Conservation (phyloP, 2,888 invertebrate genomes). For the Rhopalosiphum nymphaeae region DNA sequence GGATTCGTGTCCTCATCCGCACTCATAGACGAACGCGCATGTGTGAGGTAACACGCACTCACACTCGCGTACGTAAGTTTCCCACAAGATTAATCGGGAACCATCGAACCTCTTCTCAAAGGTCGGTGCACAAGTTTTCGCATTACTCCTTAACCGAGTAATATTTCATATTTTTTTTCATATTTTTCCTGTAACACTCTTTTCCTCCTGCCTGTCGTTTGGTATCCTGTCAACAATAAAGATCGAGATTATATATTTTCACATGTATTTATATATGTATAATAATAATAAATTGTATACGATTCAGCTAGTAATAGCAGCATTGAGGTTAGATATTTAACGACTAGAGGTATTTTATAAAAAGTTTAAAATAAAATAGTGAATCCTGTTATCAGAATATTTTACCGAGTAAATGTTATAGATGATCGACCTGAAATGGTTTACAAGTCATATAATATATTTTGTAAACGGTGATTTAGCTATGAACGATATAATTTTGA, state of each 20-base stretch:
- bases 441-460: background rate
- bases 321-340: background rate
- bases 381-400: constrained; percentile 15
- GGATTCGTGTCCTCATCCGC: background rate
- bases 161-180: constrained; percentile 53
- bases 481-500: background rate
- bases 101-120: constrained; percentile 54
- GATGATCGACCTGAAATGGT: background rate
- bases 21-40: background rate
- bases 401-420: background rate
- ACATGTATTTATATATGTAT: constrained; percentile 17
- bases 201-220: constrained; percentile 29
- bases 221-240: constrained; percentile 53
- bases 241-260: constrained; percentile 53
- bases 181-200: constrained; percentile 10
- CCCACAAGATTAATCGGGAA: constrained; percentile 49
- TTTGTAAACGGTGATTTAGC: background rate
- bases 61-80: constrained; percentile 38
- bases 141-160: constrained; percentile 50
- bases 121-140: constrained; percentile 54
- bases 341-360: constrained; percentile 33
- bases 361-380: constrained; percentile 23
- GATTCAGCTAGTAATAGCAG: background rate
- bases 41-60: background rate
- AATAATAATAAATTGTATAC: constrained; percentile 46